A percentile compares a stretch with the other conserved stretches of the same genome.
These are phyloP conservation scores for Linepithema humile DNA, from an alignment of 1,140 invertebrate species.

Conservation along the genomic window DNA sequence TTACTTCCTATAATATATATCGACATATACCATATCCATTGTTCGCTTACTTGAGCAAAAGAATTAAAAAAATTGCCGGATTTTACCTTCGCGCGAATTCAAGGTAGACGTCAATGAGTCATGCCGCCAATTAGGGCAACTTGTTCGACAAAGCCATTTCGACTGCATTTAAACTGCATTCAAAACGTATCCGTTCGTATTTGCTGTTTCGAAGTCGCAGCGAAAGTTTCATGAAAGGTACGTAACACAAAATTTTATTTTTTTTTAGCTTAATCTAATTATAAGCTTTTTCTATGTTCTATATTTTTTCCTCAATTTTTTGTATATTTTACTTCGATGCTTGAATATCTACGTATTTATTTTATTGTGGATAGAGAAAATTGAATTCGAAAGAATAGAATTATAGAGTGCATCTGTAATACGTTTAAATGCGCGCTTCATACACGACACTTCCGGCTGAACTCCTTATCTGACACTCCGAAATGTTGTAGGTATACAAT, in stretches of 20 bases:
- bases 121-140: conserved; percentile 52
- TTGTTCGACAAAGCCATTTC: conserved; percentile 33
- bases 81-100: conserved; percentile 51
- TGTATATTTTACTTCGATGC: no score
- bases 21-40: no score
- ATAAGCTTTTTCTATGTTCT: no score
- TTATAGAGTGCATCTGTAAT: no score
- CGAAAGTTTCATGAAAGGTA: conserved; percentile 3
- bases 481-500: conserved; percentile 55
- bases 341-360: no score
- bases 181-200: conserved; percentile 2
- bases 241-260: background rate
- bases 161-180: conserved; percentile 24
- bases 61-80: background rate
- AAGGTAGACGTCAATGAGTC: conserved; percentile 63
- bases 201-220: background rate
- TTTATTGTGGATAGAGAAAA: no score
- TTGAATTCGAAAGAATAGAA: no score
- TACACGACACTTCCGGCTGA: conserved; percentile 15
- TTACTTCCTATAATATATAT: background rate
- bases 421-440: conserved; percentile 31
- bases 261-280: background rate
- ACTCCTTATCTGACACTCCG: conserved; percentile 48
- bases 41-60: background rate
- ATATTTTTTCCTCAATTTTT: no score